Evolutionary conservation across 2,888 invertebrate genomes (phyloP).

Genomic region (Byasa hedistus): DNA sequence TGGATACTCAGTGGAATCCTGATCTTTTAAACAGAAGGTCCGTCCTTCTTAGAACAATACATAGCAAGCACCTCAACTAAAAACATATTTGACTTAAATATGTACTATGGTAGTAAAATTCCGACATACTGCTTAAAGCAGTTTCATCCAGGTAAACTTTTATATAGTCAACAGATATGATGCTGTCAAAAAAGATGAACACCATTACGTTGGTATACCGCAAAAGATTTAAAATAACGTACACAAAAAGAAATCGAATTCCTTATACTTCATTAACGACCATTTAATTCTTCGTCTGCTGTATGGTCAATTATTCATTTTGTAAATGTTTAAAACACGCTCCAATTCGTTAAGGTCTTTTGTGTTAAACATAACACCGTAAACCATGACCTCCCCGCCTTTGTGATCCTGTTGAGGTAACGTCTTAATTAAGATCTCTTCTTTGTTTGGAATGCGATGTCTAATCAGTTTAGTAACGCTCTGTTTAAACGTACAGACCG

Average conservation of each 20-base stretch:
- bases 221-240: too few species aligned
- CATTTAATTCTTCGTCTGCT: constrained; percentile 9
- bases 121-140: too few species aligned
- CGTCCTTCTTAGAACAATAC: too few species aligned
- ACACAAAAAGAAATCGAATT: not conserved
- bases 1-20: too few species aligned
- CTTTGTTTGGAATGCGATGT: constrained; percentile 12
- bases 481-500: constrained; percentile 8
- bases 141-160: too few species aligned
- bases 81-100: too few species aligned
- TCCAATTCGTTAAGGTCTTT: constrained; percentile 13
- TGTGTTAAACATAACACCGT: constrained; percentile 14
- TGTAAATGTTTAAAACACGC: constrained; percentile 2
- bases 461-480: constrained; percentile 26
- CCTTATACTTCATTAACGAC: constrained; percentile 13
- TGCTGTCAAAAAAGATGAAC: too few species aligned
- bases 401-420: constrained; percentile 6
- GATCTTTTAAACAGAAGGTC: too few species aligned
- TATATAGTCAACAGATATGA: too few species aligned
- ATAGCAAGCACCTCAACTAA: too few species aligned
- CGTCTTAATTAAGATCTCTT: constrained; percentile 26
- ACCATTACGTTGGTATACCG: too few species aligned
- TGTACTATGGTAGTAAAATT: too few species aligned
- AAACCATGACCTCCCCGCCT: not conserved
- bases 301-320: constrained; percentile 5